Evolutionary conservation across 2,888 invertebrate genomes (phyloP), one percentile per base, ranked within the genome.

Genomic region (Catocala nupta): DNA sequence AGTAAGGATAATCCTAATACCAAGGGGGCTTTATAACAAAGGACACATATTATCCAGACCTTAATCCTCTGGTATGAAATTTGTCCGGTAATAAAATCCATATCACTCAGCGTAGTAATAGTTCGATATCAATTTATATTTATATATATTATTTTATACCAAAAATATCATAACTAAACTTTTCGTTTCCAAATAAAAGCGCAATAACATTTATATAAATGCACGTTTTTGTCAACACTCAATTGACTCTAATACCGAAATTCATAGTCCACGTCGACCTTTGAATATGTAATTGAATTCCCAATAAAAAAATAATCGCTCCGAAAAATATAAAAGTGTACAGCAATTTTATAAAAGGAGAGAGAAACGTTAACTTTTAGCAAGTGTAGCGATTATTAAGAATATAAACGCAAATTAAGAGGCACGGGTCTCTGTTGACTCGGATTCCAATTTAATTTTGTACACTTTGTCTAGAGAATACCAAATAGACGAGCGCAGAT

Each of bases 401-500:
- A 86, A 86, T 83, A 81, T 82, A 88, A 88, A 88, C 85, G 69
- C 65, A 83, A 86, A 88, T 88, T 85, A 84, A 82, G 83, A 78
- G 64, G 74, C 71, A 71, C 71, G 73, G 80, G 74, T 78, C 73
- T 69, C 51, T 87, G 85, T 89, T 90, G 88, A 88, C 86, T 86
- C 65, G 70, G 80, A 85, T 78, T 85, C 76, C 83, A 85, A 86
- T 88, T 88, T 85, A 84, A 88, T 87, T 88, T 84, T 81, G 84
- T 81, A 82, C 82, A 85, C 82, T 85, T 85, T 85, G 83, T 81
- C 83, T 80, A 75, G 69, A 70, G 86, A 84, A 88, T 88, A 85
- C 80, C 78, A 83, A 87, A 81, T 80, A 80, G 78, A 81, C 71
- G 62, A 70, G 57, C 59, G n/a, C 13, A 45, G 65, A 63, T 54